Evolutionary conservation across 2,113 vertebrate species (phyloP), one percentile per base, ranked within the genome.

Genomic region (Nesoenas mayeri): DNA sequence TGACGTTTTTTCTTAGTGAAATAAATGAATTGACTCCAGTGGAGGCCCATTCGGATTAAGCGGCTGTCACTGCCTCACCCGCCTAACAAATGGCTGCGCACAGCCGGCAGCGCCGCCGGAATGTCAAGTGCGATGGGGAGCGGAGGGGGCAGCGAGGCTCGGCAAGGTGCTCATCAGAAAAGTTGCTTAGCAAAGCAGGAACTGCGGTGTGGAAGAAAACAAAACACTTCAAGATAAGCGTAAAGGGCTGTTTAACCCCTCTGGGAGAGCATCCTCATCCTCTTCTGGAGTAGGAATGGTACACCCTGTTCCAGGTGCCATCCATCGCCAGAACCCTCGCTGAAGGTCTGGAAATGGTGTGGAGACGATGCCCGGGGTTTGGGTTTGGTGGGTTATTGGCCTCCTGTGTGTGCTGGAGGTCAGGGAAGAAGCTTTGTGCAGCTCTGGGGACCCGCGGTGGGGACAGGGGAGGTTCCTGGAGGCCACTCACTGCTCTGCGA

Each of bases 401-500:
- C 42, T 60, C 69, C 60, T 9, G 22, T 6, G 38, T 5, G 16
- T 12, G 32, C 22, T 10, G 64, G 82, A 48, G 71, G 62, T 24
- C 15, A 28, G n/a, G 53, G 79, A 56, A 19, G 53, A 12, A 40
- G 88, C 53, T 58, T 4, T 4, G 36, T 1, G 28, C 6, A 40
- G 34, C 72, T 34, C 61, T 2, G 28, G 74, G 77, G 54, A 40
- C 4, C 11, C 1, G 10, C 0, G 5, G 15, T 2, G 67, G 15
- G 44, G 44, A 50, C 0, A 1, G 31, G 1, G 0, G 25, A 38
- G 36, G 58, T 82, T 11, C 19, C 3, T 0, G 44, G 48, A 75
- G 87, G 6, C 11, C 84, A 98, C 99, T 99, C 97, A 99, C 99
- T 99, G 99, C 83, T 99, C 99, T 4, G 99, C 99, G 19, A 99